Base-by-base conservation (phyloP, 2,888 invertebrate genomes). In the Agrilus cyanescens region DNA sequence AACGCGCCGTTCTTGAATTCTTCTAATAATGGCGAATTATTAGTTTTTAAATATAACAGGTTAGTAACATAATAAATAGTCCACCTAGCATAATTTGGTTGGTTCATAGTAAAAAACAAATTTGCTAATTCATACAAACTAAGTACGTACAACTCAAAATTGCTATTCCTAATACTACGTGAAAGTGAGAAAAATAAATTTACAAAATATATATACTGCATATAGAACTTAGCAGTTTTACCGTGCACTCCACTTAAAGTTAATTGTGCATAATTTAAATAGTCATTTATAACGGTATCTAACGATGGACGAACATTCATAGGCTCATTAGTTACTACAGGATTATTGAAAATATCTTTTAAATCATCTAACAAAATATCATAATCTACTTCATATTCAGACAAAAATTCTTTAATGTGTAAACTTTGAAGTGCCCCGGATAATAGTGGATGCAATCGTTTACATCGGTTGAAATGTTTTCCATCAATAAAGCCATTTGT, bases 61-160 rank as follows among this genome's bases (percentile, higher is more conserved):
- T 54, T 53, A 39, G 8, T 39, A n/a, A 32, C 14, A 34, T 43
- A 40, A 12, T 45, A 33, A 7, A 41, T 13, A 12, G 45, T 18
- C 47, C 47, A 54, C 49, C 44, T 47, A 37, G 53, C 43, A 48
- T 54, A 54, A 48, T 52, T 52, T 2, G 47, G 51, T 33, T 50
- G 56, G 37, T 56, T 50, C 7, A 52, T 41, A 14, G 47, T 46
- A 47, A 54, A 53, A 41, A 56, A 55, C 16, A 49, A 42, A 48
- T 51, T 39, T 46, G 40, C n/a, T 31, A 56, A 54, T 35, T 56
- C 47, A 25, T 46, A 53, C 38, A 56, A 47, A 6, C 48, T 42
- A 34, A 52, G 41, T 25, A 54, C 13, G 40, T 53, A 56, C 37
- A 56, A 41, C 42, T 56, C 53, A 43, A 55, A 56, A 46, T 56